Percentiles rank a stretch among this genome's conserved stretches.
Conservation (phyloP, 2,113 vertebrate species). For the Nothoprocta pentlandii region DNA sequence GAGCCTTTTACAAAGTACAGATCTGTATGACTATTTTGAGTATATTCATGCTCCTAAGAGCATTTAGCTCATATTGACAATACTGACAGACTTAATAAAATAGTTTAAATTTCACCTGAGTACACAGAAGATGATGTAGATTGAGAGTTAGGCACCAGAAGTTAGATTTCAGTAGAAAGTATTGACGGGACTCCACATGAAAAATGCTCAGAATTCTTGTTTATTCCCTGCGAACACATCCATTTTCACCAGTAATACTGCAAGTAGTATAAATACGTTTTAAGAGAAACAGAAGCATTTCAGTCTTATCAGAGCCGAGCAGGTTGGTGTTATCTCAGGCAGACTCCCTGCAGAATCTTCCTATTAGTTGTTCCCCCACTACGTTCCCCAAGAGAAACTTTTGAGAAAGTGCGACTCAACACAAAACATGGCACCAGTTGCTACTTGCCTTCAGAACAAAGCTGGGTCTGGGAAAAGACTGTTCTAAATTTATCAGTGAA, state of each 20-base stretch:
- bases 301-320: conserved; percentile 5
- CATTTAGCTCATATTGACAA: not conserved
- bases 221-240: not conserved
- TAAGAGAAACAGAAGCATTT: not conserved
- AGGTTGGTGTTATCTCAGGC: not conserved
- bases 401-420: not conserved
- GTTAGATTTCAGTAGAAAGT: not conserved
- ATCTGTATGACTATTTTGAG: not conserved
- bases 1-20: not conserved
- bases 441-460: not conserved
- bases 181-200: not conserved
- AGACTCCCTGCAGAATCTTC: not conserved
- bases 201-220: not conserved
- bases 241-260: not conserved
- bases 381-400: not conserved
- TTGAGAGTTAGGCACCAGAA: not conserved
- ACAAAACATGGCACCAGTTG: not conserved
- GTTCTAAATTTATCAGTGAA: not conserved
- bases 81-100: not conserved
- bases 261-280: not conserved
- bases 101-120: not conserved
- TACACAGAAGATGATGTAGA: not conserved
- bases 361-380: not conserved
- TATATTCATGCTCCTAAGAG: not conserved
- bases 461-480: not conserved